A percentile compares a stretch with the other conserved stretches of the same genome.
Evolutionary conservation across 2,888 invertebrate species (phyloP).

Genomic region (Cerastis rubricosa): DNA sequence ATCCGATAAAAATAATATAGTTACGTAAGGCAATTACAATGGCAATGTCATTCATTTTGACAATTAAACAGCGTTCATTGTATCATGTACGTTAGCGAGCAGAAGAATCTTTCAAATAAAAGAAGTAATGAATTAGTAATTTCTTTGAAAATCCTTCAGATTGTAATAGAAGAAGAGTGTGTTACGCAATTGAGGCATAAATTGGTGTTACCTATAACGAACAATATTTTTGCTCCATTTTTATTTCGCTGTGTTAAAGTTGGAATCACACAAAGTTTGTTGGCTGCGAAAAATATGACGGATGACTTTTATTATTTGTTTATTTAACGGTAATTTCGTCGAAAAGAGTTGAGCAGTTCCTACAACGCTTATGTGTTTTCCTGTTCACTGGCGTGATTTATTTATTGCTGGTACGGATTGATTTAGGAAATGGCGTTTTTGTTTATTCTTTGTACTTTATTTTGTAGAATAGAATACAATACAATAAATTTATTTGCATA

Average conservation of each 20-base stretch:
- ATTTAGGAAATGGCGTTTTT: neutral
- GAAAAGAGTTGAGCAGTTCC: conserved; percentile 26
- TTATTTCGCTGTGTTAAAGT: conserved; percentile 7
- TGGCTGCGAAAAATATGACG: conserved; percentile 42
- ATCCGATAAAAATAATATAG: no score
- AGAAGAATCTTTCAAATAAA: neutral
- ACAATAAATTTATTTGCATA: no score
- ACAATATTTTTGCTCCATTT: neutral
- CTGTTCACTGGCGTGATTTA: conserved; percentile 21
- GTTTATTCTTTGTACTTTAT: neutral
- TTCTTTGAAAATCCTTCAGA: neutral
- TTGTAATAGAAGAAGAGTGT: neutral
- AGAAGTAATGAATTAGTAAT: neutral
- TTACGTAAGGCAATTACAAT: neutral
- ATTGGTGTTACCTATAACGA: neutral
- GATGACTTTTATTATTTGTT: conserved; percentile 48
- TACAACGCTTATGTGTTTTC: conserved; percentile 25
- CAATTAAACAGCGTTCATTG: neutral
- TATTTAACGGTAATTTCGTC: conserved; percentile 52
- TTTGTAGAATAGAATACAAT: neutral
- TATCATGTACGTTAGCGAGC: neutral
- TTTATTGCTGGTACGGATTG: conserved; percentile 18
- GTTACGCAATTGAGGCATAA: neutral
- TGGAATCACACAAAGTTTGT: conserved; percentile 38
- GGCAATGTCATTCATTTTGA: neutral